Base-by-base conservation (phyloP, 2,797 vertebrate genomes). In the Hapalemur alaotrensis region DNA sequence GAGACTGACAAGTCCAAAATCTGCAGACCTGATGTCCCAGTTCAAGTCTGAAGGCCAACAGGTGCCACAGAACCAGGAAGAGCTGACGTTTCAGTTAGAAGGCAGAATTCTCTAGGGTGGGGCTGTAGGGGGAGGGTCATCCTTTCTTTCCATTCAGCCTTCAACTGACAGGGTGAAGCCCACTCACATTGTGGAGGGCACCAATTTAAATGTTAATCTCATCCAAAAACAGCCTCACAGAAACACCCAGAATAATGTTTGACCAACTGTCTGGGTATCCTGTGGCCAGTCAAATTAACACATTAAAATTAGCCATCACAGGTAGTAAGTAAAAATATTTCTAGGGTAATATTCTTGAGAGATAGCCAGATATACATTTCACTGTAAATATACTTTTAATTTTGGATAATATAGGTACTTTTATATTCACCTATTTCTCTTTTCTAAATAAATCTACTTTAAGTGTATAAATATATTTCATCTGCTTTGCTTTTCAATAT, bases 51-150 rank as follows among this genome's bases (percentile, higher is more conserved):
- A 91, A 97, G 81, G 38, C 35, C 76, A 57, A 72, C 23, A 70
- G 63, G 28, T 81, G 59, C 41, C 4, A 28, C 11, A 43, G 63
- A 17, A 10, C 35, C 54, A 90, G 84, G 41, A 78, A 46, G 46
- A 92, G 61, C 35, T 23, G 46, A 70, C 28, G 79, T 48, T 95
- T 96, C 97, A 32, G 97, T 97, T 98, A 91, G 88, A 87, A 92
- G 89, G 54, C 23, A 57, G 91, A 96, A 95, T 95, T 97, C 88
- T 92, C 43, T 63, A 59, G 46, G 28, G 7, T 7, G 17, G 5
- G 52, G 15, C n/a, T 78, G 18, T 54, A 20, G 76, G 73, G 63
- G 80, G 89, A 75, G 59, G 92, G 52, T 46, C 54, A 80, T 41
- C 17, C 72, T 88, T 79, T 46, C 28, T 54, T 63, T 95, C 78